These are phyloP conservation scores for Alfaro cultratus DNA, from an alignment of 2,797 vertebrate genomes.

Conservation along the genomic window DNA sequence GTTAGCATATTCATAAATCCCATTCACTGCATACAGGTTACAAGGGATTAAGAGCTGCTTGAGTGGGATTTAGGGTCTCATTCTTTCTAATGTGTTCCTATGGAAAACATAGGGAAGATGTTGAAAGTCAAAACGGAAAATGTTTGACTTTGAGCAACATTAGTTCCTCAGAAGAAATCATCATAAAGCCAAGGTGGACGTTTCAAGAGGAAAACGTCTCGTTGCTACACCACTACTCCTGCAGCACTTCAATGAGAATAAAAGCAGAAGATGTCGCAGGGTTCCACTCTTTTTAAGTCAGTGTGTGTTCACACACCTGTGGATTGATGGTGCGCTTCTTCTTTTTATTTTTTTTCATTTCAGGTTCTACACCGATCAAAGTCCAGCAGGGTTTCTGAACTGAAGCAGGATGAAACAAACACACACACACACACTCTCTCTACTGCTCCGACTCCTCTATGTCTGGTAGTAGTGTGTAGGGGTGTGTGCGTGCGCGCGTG, in stretches of 20 bases:
- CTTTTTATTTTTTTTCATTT: slow-evolving; percentile 10
- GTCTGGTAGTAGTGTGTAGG: slow-evolving; percentile 15
- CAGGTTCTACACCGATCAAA: slow-evolving; percentile 65
- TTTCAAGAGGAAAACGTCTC: slow-evolving; percentile 35
- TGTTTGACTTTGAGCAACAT: slow-evolving; percentile 31
- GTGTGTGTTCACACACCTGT: slow-evolving; percentile 32
- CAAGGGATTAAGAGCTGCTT: neutral
- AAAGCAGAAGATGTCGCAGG: slow-evolving; percentile 22
- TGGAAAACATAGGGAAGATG: neutral
- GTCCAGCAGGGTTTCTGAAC: slow-evolving; percentile 54
- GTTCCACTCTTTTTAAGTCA: slow-evolving; percentile 31
- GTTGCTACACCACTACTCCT: slow-evolving; percentile 27
- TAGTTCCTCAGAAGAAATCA: slow-evolving; percentile 11
- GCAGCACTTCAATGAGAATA: slow-evolving; percentile 47
- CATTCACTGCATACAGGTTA: neutral
- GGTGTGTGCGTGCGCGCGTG: neutral
- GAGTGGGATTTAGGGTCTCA: neutral
- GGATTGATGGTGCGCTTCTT: slow-evolving; percentile 36
- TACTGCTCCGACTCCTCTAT: slow-evolving; percentile 17
- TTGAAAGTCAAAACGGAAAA: slow-evolving; percentile 1
- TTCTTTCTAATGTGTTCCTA: neutral
- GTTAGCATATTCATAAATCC: neutral
- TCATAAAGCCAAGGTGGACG: slow-evolving; percentile 3
- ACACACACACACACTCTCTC: slow-evolving; percentile 14
- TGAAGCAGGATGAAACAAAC: slow-evolving; percentile 32